Percentiles rank a stretch among this genome's conserved stretches.
Conservation (phyloP, 2,113 vertebrate species). For the Platichthys flesus region DNA sequence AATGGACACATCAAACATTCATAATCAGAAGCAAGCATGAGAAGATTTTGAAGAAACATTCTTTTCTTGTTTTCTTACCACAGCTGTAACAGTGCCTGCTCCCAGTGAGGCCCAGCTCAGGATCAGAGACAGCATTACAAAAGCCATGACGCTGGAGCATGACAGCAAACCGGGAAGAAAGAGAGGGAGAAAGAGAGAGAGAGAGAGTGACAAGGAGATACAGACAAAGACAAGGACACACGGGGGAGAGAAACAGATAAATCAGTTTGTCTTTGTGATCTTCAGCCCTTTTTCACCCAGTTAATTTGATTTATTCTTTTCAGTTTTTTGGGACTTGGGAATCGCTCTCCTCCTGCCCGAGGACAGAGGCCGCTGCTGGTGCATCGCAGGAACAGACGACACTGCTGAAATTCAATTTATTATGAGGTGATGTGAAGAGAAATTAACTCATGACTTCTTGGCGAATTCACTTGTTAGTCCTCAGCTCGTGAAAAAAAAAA, state of each 20-base stretch:
- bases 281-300: constrained; percentile 26
- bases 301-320: constrained; percentile 49
- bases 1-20: neutral
- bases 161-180: constrained; percentile 10
- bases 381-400: constrained; percentile 9
- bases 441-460: constrained; percentile 26
- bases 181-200: neutral
- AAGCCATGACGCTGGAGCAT: constrained; percentile 87
- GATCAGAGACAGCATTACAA: constrained; percentile 85
- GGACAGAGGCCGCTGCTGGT: constrained; percentile 19
- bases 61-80: constrained; percentile 84
- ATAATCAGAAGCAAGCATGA: neutral
- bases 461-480: constrained; percentile 11
- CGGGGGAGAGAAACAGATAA: constrained; percentile 39
- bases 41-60: neutral
- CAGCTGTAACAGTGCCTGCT: constrained; percentile 80
- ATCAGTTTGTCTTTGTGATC: constrained; percentile 43
- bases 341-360: constrained; percentile 24
- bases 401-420: constrained; percentile 12
- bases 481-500: constrained; percentile 1
- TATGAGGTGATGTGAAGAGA: constrained; percentile 21
- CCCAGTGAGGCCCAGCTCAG: constrained; percentile 94
- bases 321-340: constrained; percentile 14
- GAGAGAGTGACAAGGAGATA: neutral
- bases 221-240: constrained; percentile 32